Percentiles rank a stretch among this genome's conserved stretches.
Conservation (phyloP, 2,888 invertebrate species). For the Parnassius smintheus region DNA sequence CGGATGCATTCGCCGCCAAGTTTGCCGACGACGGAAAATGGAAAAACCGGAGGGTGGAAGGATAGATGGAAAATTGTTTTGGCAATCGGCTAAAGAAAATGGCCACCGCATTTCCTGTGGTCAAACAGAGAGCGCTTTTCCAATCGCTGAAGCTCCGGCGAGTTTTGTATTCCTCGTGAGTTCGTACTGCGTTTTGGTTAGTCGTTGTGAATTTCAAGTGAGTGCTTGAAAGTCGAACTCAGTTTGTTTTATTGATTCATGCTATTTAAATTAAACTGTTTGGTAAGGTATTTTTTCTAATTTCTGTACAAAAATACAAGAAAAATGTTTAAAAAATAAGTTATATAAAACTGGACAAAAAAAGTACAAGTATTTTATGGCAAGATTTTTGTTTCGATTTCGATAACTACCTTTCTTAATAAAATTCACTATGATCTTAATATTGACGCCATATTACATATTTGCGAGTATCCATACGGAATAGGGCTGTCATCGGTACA, state of each 20-base stretch:
- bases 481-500: constrained; percentile 25
- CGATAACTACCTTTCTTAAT: too few relatives aligned
- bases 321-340: too few relatives aligned
- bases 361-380: too few relatives aligned
- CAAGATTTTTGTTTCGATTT: too few relatives aligned
- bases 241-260: constrained; percentile 8
- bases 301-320: too few relatives aligned
- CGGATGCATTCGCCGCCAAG: constrained; percentile 59
- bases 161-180: constrained; percentile 58
- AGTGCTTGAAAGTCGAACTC: constrained; percentile 1
- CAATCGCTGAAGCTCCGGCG: constrained; percentile 47
- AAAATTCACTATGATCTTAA: too few relatives aligned
- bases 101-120: constrained; percentile 77
- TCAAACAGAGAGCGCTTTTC: constrained; percentile 73
- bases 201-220: constrained; percentile 1
- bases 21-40: constrained; percentile 67
- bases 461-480: constrained; percentile 16
- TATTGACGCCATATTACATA: background rate
- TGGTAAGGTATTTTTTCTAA: too few relatives aligned
- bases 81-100: constrained; percentile 68
- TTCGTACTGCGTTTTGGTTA: constrained; percentile 30
- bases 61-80: constrained; percentile 72
- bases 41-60: constrained; percentile 59
- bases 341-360: too few relatives aligned
- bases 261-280: too few relatives aligned